Evolutionary conservation across 2,797 vertebrate species (phyloP), one percentile per base, ranked within the genome.

Genomic region (Gambelia wislizenii): DNA sequence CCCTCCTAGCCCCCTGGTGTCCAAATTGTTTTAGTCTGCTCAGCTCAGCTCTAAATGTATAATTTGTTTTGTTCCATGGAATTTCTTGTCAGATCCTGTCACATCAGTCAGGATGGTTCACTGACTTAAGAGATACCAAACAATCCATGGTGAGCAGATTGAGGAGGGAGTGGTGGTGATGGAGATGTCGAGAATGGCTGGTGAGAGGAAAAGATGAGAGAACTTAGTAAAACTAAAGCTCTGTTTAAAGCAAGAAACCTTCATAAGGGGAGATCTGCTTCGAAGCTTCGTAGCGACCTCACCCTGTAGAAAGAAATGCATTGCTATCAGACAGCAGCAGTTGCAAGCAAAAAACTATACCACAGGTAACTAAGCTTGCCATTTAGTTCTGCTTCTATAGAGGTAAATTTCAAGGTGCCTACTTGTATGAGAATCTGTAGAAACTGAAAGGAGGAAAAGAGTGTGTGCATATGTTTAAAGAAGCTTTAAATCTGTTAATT

Each of bases 1-100:
- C 92, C 92, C 93, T 94, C 64, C 90, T 74, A 89, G 88, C 89
- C 91, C 92, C 86, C 92, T 81, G 92, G 90, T 93, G 89, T 82
- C 91, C 89, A 88, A 91, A 96, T 93, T 91, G 84, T 95, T 94
- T 91, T 91, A 94, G 85, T 89, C 92, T 94, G 89, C 94, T 95
- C 92, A 92, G 91, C 92, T 92, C 89, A 95, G 94, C 93, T 94
- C 92, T 94, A 92, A 88, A 83, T 61, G 22, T 91, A 94, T 95
- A 94, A 95, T 96, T 92, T 95, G 92, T 93, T 95, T 95, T 94
- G 94, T 95, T 95, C 94, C 91, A 92, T 94, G 93, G 93, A 94
- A 95, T 95, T 95, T 95, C 89, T 92, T 95, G 94, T 93, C 95
- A 93, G 89, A 87, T 94, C 90, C 85, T 92, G 87, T 95, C 94